Percentiles rank a stretch among this genome's conserved stretches.
phyloP scores from a whole-genome alignment of 1,140 invertebrate species.

The Drosophila burlai region DNA sequence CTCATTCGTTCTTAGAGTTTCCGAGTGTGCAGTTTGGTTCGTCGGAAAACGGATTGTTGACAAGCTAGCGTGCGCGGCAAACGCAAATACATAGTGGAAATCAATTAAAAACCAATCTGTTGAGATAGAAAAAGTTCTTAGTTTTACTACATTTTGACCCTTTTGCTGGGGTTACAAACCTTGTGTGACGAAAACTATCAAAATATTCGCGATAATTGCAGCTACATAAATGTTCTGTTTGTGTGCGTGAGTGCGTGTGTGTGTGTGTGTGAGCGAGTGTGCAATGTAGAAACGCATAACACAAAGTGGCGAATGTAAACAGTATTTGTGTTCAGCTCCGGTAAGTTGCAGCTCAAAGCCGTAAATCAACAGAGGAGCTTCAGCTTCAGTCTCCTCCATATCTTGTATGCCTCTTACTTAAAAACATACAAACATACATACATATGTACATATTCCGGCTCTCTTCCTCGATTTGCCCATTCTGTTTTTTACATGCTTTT shows the following conservation, averaged over 20 bases:
- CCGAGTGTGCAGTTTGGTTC: constrained; percentile 51
- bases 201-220: constrained; percentile 7
- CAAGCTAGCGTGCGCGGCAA: constrained; percentile 22
- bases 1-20: constrained; percentile 31
- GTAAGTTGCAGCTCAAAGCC: constrained; percentile 32
- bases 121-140: constrained; percentile 28
- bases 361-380: constrained; percentile 19
- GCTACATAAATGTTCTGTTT: constrained; percentile 1
- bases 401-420: constrained; percentile 1
- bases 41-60: constrained; percentile 7
- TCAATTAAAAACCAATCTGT: constrained; percentile 23
- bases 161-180: background rate
- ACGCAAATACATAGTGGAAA: constrained; percentile 7
- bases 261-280: constrained; percentile 7
- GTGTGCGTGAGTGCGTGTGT: background rate
- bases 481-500: constrained; percentile 73
- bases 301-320: constrained; percentile 34
- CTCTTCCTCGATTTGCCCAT: constrained; percentile 33
- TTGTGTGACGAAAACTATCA: background rate
- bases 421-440: background rate
- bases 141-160: constrained; percentile 3
- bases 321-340: constrained; percentile 33
- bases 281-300: constrained; percentile 20
- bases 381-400: background rate
- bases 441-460: constrained; percentile 5